Conservation (phyloP, 2,113 vertebrate species). For the Aspiorhynchus laticeps region DNA sequence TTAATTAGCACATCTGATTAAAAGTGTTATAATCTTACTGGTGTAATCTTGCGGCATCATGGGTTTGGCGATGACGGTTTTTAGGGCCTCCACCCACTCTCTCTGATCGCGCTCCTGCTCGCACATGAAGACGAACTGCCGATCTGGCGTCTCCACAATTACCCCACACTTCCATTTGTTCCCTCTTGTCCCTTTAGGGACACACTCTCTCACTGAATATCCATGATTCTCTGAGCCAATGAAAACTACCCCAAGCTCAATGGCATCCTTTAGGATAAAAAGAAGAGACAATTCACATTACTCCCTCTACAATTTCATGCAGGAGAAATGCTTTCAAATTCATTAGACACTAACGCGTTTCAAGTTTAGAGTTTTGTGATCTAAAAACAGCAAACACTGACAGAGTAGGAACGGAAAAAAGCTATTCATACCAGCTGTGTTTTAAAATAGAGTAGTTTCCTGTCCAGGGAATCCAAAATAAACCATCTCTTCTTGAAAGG, state of each 20-base stretch:
- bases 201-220: constrained; percentile 77
- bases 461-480: constrained; percentile 84
- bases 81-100: constrained; percentile 86
- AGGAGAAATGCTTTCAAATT: not conserved
- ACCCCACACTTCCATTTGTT: constrained; percentile 85
- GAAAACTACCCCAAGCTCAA: constrained; percentile 85
- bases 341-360: not conserved
- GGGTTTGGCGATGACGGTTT: constrained; percentile 75
- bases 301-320: not conserved
- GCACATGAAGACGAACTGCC: constrained; percentile 87
- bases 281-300: not conserved
- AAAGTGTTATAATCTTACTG: constrained; percentile 65
- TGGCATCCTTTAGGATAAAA: constrained; percentile 80
- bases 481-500: constrained; percentile 92
- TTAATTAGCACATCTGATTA: not conserved
- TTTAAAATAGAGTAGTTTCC: constrained; percentile 90
- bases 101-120: constrained; percentile 83
- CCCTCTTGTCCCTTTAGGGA: constrained; percentile 73
- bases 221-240: constrained; percentile 81
- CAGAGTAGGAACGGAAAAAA: not conserved
- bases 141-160: constrained; percentile 77
- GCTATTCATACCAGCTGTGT: constrained; percentile 81
- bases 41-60: constrained; percentile 77
- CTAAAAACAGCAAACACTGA: not conserved
- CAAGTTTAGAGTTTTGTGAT: too few relatives aligned